Base-by-base conservation (phyloP, 2,113 vertebrate species). In the Euleptes europaea region DNA sequence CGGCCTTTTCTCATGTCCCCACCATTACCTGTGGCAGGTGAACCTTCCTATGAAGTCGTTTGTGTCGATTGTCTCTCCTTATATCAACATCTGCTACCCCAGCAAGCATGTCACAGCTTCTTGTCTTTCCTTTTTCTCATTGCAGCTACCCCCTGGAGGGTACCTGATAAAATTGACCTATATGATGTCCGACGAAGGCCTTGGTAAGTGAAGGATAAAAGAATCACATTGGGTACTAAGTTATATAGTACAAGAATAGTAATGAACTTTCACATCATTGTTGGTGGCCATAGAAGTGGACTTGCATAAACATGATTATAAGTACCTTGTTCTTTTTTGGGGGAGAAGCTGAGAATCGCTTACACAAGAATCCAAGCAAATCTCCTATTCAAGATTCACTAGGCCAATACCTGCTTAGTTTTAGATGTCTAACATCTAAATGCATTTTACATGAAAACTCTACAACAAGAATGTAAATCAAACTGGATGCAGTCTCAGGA, bases 141-240 rank as follows among this genome's bases (percentile, higher is more conserved):
- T 33, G 0, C 95, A 99, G 98, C 98, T 84, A 98, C 98, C 73
- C 98, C 98, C 0, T 99, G 98, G 98, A 97, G 97, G 94, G 97
- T 97, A 2, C 98, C 98, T 90, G 98, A 99, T 90, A 99, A 99
- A 97, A 99, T 99, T 6, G 99, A 99, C 96, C 97, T 99, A 88
- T 99, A 99, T 0, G 99, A 99, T 0, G 99, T 99, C 80, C 98
- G 99, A 94, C 96, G 99, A 88, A 97, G 99, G 90, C 98, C 98
- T 21, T 99, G 98, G 99, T 99, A 93, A 98, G 98, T 86, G 69
- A 60, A 86, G 3, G 1, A 1, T 21, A 78, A 23, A 33, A 6
- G 2, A 15, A 26, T 44, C 35, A 5, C 7, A 49, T 4, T 4
- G 35, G 26, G 31, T 3, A 63, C 13, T 73, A 31, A 11, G 9